Base-by-base conservation (phyloP, 2,888 invertebrate species). In the Heteromurus nitidus region DNA sequence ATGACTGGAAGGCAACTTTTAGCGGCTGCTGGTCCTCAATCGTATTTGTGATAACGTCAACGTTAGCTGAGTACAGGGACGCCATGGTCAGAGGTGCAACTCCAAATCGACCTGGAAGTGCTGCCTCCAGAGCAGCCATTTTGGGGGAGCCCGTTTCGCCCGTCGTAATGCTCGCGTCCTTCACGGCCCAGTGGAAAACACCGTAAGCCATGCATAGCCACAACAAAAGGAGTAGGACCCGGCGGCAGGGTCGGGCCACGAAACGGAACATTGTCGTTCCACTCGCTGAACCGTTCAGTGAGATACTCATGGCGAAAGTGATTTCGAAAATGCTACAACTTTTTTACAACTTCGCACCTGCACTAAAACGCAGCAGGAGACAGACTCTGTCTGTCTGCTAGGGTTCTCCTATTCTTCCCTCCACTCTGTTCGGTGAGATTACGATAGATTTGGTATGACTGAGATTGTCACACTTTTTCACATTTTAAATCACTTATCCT, bases 161-260 rank as follows among this genome's bases (percentile, higher is more conserved):
- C n/a, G 82, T 16, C 16, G 72, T 70, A 9, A 60, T 85, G 28
- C 75, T 81, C 7, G 28, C 42, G 58, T 86, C 86, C 26, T 82
- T 82, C 20, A 82, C 85, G 1, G 85, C 85, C 67, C 82, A 87
- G 74, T 84, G 84, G 58, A 87, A 87, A 13, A 87, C 83, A 20
- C 82, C 85, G 47, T 87, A 87, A 18, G 85, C 86, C 86, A 86
- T 84, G 79, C 85, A 87, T 3, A 85, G 67, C 87, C 87, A 62
- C 67, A 88, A 74, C 22, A 81, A 74, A 1, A 85, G 53, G n/a
- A 86, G 60, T 3, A 86, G 72, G 5, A 80, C 85, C 1, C 86
- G 70, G 9, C 85, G 83, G 69, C 81, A 86, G 0, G 85, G 85
- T 18, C 86, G 79, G 1, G 80, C 80, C n/a, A 80, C 65, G 36